Conservation (phyloP, 2,888 invertebrate genomes). For the Aspidiotus destructor region DNA sequence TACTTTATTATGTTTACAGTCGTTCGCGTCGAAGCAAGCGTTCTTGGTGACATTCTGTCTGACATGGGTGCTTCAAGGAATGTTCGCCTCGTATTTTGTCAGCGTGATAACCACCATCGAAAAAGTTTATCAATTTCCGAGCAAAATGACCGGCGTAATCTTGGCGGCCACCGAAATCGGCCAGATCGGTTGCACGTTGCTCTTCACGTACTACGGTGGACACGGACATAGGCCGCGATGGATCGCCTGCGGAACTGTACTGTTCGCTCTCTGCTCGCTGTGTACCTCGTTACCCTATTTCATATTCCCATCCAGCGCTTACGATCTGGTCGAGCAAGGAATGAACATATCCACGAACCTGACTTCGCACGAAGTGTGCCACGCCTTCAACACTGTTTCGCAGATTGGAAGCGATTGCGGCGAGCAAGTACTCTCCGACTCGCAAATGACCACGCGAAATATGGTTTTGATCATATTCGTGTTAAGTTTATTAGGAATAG, state of each 20-base stretch:
- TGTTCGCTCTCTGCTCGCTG: slow-evolving; percentile 75
- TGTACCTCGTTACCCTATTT: slow-evolving; percentile 81
- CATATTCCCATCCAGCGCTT: slow-evolving; percentile 49
- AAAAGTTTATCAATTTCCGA: slow-evolving; percentile 82
- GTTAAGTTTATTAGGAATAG: slow-evolving; percentile 74
- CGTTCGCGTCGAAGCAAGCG: slow-evolving; percentile 76
- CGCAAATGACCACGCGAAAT: slow-evolving; percentile 66
- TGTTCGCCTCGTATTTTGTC: slow-evolving; percentile 90
- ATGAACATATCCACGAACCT: slow-evolving; percentile 3
- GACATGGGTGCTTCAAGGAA: slow-evolving; percentile 73
- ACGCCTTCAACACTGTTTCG: neutral
- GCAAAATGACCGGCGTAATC: slow-evolving; percentile 79
- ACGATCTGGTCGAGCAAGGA: neutral
- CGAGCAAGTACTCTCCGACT: slow-evolving; percentile 53
- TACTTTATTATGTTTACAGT: slow-evolving; percentile 5
- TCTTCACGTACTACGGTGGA: slow-evolving; percentile 81
- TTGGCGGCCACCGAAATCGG: slow-evolving; percentile 88
- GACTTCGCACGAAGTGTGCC: slow-evolving; percentile 2
- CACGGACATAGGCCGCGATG: slow-evolving; percentile 85
- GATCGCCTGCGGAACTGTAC: slow-evolving; percentile 82
- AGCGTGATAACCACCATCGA: slow-evolving; percentile 88
- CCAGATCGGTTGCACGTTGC: slow-evolving; percentile 78
- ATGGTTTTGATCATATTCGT: slow-evolving; percentile 81
- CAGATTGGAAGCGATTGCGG: slow-evolving; percentile 45
- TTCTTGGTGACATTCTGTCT: slow-evolving; percentile 81